Percentiles rank a stretch among this genome's conserved stretches.
Conservation (phyloP, 1,140 invertebrate genomes). For the Bombus confusus region DNA sequence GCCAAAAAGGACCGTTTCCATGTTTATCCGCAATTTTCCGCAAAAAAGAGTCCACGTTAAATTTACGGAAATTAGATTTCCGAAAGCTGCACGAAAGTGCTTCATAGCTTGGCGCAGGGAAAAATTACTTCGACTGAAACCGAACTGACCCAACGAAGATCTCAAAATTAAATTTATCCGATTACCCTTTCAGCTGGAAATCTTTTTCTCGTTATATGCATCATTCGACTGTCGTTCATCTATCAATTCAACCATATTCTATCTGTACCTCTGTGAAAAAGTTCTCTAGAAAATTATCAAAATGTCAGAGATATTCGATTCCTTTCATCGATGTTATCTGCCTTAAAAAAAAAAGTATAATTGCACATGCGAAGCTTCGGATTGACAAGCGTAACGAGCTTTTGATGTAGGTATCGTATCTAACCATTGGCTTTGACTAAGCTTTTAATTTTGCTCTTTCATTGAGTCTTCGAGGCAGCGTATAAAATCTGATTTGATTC, state of each 20-base stretch:
- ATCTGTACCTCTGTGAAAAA: background rate
- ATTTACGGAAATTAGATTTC: conserved; percentile 21
- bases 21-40: conserved; percentile 13
- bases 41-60: background rate
- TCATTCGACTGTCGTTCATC: background rate
- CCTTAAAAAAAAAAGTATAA: conserved; percentile 10
- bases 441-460: conserved; percentile 11
- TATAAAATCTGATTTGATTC: background rate
- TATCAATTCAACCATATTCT: conserved; percentile 24
- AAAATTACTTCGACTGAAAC: conserved; percentile 33
- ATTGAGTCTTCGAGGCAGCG: background rate
- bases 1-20: background rate
- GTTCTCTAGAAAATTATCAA: conserved; percentile 47
- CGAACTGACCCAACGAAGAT: conserved; percentile 21
- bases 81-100: conserved; percentile 33
- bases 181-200: conserved; percentile 20
- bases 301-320: conserved; percentile 28
- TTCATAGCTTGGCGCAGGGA: conserved; percentile 16
- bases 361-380: background rate
- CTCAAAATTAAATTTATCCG: conserved; percentile 45
- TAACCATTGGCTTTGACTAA: background rate
- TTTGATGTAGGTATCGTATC: background rate
- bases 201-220: conserved; percentile 12
- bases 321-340: conserved; percentile 7
- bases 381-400: conserved; percentile 9